Conservation (phyloP, 2,113 vertebrate genomes). For the Toxostoma redivivum region DNA sequence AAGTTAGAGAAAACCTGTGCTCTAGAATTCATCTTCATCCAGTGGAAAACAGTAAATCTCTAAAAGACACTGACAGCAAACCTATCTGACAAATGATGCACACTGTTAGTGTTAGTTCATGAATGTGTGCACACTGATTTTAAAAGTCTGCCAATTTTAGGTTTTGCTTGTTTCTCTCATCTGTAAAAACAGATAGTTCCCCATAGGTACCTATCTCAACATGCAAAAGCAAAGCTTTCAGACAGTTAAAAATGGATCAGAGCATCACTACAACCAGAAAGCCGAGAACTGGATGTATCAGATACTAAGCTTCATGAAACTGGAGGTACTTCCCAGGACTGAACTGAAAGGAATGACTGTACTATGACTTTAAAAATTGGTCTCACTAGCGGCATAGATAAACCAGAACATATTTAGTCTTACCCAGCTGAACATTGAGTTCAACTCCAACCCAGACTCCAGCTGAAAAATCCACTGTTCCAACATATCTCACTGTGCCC, state of each 20-base stretch:
- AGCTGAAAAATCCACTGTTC: slow-evolving; percentile 83
- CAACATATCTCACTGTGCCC: slow-evolving; percentile 77
- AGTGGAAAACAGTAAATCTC: not conserved
- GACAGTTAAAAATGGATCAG: not conserved
- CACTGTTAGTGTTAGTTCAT: not conserved
- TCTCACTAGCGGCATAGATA: not conserved
- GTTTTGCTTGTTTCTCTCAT: not conserved
- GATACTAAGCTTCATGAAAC: not conserved
- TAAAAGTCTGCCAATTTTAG: not conserved
- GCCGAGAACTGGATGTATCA: not conserved
- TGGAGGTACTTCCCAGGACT: not conserved
- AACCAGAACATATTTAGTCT: slow-evolving; percentile 15
- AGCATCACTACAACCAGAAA: not conserved
- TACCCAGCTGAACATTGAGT: slow-evolving; percentile 80
- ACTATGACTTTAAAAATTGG: not conserved
- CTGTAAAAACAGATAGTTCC: not conserved
- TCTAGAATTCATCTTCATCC: not conserved
- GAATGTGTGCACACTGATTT: not conserved
- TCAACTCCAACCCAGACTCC: slow-evolving; percentile 84
- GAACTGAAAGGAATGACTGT: not conserved
- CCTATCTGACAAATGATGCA: not conserved
- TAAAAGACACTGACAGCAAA: not conserved
- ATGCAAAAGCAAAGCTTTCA: not conserved
- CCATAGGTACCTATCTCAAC: not conserved
- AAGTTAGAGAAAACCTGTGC: not conserved